Evolutionary conservation across 1,140 invertebrate species (phyloP), one percentile per base, ranked within the genome.

Genomic region (Brachionus plicatilis): DNA sequence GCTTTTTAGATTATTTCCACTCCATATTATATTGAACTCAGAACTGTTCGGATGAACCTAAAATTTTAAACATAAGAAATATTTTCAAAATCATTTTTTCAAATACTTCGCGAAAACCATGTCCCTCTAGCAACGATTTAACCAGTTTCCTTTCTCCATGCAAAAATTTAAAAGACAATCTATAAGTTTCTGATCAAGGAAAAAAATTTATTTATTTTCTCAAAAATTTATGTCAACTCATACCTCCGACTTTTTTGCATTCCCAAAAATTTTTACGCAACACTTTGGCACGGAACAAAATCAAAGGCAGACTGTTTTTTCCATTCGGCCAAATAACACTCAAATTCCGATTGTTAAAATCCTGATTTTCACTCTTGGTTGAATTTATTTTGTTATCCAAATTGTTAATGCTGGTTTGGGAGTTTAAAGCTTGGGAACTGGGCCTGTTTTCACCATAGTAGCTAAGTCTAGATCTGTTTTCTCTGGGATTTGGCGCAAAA

Each of bases 1-100:
- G 43, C 95, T 94, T 88, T 96, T 96, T 5, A 95, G 93, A 89
- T 96, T 95, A 33, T 94, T 92, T 17, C 95, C 95, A 65, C 94
- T 95, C 95, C 95, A 97, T 17, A 96, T 87, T 33, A 97, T 88
- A 88, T 95, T 96, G 88, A 94, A 96, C 88, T 95, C 93, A 50
- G 92, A 91, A 76, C 92, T 92, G 85, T 90, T 88, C 12, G 89
- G 87, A 84, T 91, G 87, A 83, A 89, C 86, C 87, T 89, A 75
- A 33, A 45, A 20, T 45, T 68, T 79, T n/a, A 70, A 9, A 37
- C 12, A 37, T 53, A 27, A 85, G 50, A 85, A 43, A 9, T 66
- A 14, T 20, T 70, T 80, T 83, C 12, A 43, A 37, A 85, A 14
- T 9, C 1, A 45, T 37, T n/a, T 33, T 41, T 11, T 76, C 29